Evolutionary conservation across 2,888 invertebrate species (phyloP), one percentile per base, ranked within the genome.

Genomic region (Corbicula japonica): DNA sequence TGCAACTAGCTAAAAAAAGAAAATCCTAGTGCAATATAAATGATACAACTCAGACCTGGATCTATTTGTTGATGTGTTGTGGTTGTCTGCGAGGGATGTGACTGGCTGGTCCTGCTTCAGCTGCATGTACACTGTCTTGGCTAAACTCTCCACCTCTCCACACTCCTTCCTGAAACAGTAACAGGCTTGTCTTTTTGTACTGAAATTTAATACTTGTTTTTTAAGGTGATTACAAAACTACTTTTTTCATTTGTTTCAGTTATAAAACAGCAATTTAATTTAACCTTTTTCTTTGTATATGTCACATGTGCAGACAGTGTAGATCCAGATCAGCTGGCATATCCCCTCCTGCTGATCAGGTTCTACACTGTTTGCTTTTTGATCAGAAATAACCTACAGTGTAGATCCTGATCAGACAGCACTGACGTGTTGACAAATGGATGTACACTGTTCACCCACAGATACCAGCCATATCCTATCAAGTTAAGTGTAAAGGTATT

Each of bases 81-180:
- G 82, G 28, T 81, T 76, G 68, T 90, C 90, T 82, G 80, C 86
- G 23, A 89, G 83, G 32, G 89, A 88, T 32, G 88, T 84, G 1
- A 68, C 63, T 15, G 73, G 60, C 6, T 81, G 79, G n/a, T 65
- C 71, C 12, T 75, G 74, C 21, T 82, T 74, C 54, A 90, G 68
- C 15, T 76, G 70, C 32, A 74, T 63, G 62, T 84, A 87, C 18
- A 90, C 76, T 32, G 83, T 75, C 50, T 83, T 83, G 32, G 86
- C 84, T 30, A 88, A 58, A 21, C 26, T 50, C 10, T 71, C 52
- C 18, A 87, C 65, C 12, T 72, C 69, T 48, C 84, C 74, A 63
- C 80, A 75, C 30, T 82, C 71, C 23, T 70, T 61, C 65, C 87
- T 88, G 71, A 6, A 72, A 78, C 23, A 6, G 28, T 34, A 5